Conservation (phyloP, 1,140 invertebrate genomes). For the Tetragnatha versicolor region DNA sequence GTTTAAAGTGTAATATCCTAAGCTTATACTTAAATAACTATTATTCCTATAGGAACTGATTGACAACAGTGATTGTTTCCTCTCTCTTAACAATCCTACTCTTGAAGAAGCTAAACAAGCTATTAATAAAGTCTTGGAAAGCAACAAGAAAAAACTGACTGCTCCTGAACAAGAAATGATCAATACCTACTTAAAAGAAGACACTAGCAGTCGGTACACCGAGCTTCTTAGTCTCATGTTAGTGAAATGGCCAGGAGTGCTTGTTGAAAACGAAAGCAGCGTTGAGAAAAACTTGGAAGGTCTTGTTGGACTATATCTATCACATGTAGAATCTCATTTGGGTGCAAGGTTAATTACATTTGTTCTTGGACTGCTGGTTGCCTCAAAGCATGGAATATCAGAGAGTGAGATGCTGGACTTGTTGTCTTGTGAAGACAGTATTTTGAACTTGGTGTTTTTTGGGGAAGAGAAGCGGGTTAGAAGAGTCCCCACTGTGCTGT, state of each 20-base stretch:
- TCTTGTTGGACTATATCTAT: slow-evolving; percentile 34
- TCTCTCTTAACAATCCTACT: slow-evolving; percentile 3
- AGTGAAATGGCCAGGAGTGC: slow-evolving; percentile 24
- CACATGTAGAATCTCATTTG: slow-evolving; percentile 48
- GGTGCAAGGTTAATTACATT: slow-evolving; percentile 36
- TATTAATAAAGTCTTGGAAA: slow-evolving; percentile 33
- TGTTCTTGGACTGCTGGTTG: slow-evolving; percentile 72
- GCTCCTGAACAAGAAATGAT: slow-evolving; percentile 16
- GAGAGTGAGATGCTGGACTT: slow-evolving; percentile 79
- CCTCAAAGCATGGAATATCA: slow-evolving; percentile 74
- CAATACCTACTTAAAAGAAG: slow-evolving; percentile 11
- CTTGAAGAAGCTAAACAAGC: slow-evolving; percentile 22
- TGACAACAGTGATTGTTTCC: slow-evolving; percentile 12
- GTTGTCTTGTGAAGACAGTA: slow-evolving; percentile 74
- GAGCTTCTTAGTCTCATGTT: slow-evolving; percentile 26
- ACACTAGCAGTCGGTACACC: slow-evolving; percentile 29
- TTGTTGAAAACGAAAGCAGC: neutral
- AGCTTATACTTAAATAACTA: no score
- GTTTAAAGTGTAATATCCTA: no score
- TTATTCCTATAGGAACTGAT: slow-evolving; percentile 30
- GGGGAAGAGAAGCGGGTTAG: slow-evolving; percentile 59
- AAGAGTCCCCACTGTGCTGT: slow-evolving; percentile 33
- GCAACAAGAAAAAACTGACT: slow-evolving; percentile 24
- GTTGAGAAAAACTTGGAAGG: slow-evolving; percentile 33
- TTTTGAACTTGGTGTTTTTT: slow-evolving; percentile 73